phyloP scores from a whole-genome alignment of 2,113 vertebrate species.

The Benthochromis sp. region DNA sequence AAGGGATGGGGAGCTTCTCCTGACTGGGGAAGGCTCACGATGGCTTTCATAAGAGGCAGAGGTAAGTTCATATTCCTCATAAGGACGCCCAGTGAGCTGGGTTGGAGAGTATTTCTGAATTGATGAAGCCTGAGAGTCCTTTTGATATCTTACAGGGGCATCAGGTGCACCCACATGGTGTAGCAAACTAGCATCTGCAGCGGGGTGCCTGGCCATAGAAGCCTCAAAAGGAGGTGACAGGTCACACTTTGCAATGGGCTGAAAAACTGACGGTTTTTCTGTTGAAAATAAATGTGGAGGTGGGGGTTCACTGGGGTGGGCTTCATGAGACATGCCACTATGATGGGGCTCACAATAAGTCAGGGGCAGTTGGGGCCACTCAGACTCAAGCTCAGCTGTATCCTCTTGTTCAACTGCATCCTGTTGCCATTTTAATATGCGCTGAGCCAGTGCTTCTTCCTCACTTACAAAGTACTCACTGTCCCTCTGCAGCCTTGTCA shows the following conservation, averaged over 20 bases:
- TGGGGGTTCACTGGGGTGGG: neutral
- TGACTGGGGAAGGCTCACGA: neutral
- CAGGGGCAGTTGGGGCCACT: slow-evolving; percentile 37
- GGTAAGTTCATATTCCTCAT: neutral
- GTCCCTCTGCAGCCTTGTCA: slow-evolving; percentile 58
- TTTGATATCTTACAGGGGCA: neutral
- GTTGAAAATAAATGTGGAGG: neutral
- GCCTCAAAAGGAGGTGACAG: neutral
- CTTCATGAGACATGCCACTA: neutral
- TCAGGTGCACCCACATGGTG: neutral
- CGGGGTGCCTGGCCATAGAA: neutral
- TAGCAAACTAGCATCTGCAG: neutral
- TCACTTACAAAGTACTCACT: slow-evolving; percentile 70
- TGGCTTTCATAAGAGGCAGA: neutral
- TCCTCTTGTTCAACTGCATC: slow-evolving; percentile 67
- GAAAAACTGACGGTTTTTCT: neutral
- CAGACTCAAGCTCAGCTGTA: slow-evolving; percentile 64
- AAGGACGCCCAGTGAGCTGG: neutral
- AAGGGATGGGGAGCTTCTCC: neutral
- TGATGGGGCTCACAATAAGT: neutral
- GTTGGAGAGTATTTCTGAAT: neutral
- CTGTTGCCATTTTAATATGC: slow-evolving; percentile 69
- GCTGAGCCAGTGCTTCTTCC: slow-evolving; percentile 67
- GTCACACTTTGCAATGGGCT: neutral
- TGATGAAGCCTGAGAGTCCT: neutral